Base-by-base conservation (phyloP, 2,113 vertebrate genomes). In the Saguinus midas region DNA sequence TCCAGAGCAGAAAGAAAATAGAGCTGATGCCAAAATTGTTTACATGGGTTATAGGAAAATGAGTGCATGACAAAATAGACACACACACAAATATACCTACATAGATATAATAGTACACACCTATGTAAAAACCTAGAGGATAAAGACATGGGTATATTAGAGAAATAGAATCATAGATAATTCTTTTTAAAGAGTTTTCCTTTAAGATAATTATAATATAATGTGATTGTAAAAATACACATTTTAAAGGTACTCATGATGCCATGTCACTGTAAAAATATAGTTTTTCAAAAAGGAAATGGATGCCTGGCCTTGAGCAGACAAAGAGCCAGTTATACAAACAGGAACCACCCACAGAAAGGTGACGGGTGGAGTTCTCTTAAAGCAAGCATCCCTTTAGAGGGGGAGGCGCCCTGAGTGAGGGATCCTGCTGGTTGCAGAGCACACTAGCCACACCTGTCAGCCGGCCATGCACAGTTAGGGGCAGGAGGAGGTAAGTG, bases 381-480 rank as follows among this genome's bases (percentile, higher is more conserved):
- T 2, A 3, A 20, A n/a, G 85, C 23, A 2, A 58, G 23, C 43
- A 55, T 11, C 43, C 3, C 8, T 52, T 72, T 9, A 35, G 52
- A n/a, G 45, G 23, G 8, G 55, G 32, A 17, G 40, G 58, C 2
- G 16, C 35, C 23, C 40, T 16, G 11, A 55, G 8, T 1, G 5
- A 48, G 10, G 82, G 48, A n/a, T 2, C 35, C 52, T 16, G 4
- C 3, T 20, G 64, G 35, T 79, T 37, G 16, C 2, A 8, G 9
- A 14, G 45, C 48, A 8, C 0, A 0, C 40, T 45, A 37, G 57
- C 21, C 6, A 3, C 48, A 61, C 72, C 57, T 29, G 57, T 5
- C 13, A 5, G 4, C 40, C 8, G 9, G 6, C 40, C 0, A 0
- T 3, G 68, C 58, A 78, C 3, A 6, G 3, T 11, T 1, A 29